Percentiles rank a stretch among this genome's conserved stretches.
Evolutionary conservation across 2,888 invertebrate species (phyloP).

Genomic region (Synanthedon vespiformis): DNA sequence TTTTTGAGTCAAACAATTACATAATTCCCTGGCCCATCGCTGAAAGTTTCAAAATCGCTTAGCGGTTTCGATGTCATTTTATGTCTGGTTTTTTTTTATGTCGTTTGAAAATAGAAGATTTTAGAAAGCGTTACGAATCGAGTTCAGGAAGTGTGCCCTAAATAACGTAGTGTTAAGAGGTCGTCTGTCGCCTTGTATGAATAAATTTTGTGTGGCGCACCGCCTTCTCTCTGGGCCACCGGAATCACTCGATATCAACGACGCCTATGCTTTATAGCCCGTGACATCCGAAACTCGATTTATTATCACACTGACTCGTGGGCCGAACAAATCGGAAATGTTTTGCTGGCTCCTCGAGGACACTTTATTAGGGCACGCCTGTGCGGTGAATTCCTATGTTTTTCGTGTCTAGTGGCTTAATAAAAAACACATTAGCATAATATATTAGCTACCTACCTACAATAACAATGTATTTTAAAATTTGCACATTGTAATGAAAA

Average conservation of each 20-base stretch:
- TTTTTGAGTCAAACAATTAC: too few relatives aligned
- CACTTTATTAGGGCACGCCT: slow-evolving; percentile 2
- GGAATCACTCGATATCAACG: slow-evolving; percentile 64
- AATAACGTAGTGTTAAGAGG: slow-evolving; percentile 59
- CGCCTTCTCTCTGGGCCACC: slow-evolving; percentile 26
- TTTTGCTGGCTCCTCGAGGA: slow-evolving; percentile 16
- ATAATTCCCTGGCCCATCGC: too few relatives aligned
- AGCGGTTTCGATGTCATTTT: too few relatives aligned
- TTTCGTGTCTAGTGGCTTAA: not conserved
- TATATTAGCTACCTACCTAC: too few relatives aligned
- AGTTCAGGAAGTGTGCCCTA: slow-evolving; percentile 55
- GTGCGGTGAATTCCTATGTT: not conserved
- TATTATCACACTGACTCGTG: slow-evolving; percentile 51
- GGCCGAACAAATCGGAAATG: slow-evolving; percentile 31
- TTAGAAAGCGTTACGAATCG: slow-evolving; percentile 22
- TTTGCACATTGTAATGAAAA: too few relatives aligned
- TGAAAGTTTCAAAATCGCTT: too few relatives aligned
- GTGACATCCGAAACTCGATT: slow-evolving; percentile 66
- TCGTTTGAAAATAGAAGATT: too few relatives aligned
- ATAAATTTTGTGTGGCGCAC: slow-evolving; percentile 51
- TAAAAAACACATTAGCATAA: not conserved
- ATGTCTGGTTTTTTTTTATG: not conserved
- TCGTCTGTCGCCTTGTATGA: slow-evolving; percentile 49
- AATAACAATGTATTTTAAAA: too few relatives aligned
- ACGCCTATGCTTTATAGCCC: slow-evolving; percentile 68